Percentiles rank a stretch among this genome's conserved stretches.
Evolutionary conservation across 2,113 vertebrate species (phyloP).

Genomic region (Myiopsitta monachus): DNA sequence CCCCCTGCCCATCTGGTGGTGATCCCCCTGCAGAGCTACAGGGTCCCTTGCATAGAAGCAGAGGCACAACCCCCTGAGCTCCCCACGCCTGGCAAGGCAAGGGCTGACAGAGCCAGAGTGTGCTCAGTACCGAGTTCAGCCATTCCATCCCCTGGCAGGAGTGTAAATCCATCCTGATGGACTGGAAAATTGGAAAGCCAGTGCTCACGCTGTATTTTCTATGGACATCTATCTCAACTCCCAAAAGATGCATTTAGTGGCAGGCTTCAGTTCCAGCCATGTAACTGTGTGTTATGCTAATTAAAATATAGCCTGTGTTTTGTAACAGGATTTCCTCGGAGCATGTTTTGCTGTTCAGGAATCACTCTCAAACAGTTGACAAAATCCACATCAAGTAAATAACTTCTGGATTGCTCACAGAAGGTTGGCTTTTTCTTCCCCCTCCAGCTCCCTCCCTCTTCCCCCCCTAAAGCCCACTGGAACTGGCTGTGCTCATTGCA

Average conservation of each 20-base stretch:
- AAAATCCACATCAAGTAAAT: slow-evolving; percentile 50
- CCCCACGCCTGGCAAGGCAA: background rate
- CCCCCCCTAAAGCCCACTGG: background rate
- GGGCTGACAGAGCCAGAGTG: background rate
- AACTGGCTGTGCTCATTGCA: background rate
- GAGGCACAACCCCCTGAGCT: background rate
- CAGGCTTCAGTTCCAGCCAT: slow-evolving; percentile 35
- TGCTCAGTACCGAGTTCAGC: background rate
- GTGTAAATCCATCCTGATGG: slow-evolving; percentile 42
- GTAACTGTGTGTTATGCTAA: slow-evolving; percentile 28
- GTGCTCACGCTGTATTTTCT: background rate
- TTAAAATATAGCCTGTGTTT: slow-evolving; percentile 51
- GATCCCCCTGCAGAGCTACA: background rate
- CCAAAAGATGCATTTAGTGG: slow-evolving; percentile 21
- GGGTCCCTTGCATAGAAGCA: background rate
- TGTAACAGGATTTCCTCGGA: slow-evolving; percentile 60
- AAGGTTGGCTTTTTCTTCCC: background rate
- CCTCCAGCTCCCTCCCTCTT: background rate
- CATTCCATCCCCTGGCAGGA: background rate
- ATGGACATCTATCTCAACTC: background rate
- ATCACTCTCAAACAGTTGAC: slow-evolving; percentile 39
- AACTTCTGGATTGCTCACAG: slow-evolving; percentile 12
- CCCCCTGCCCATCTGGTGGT: background rate
- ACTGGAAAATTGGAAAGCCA: slow-evolving; percentile 50
- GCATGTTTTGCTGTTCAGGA: slow-evolving; percentile 6